phyloP scores from a whole-genome alignment of 2,113 vertebrate species.

The Podocnemis expansa region DNA sequence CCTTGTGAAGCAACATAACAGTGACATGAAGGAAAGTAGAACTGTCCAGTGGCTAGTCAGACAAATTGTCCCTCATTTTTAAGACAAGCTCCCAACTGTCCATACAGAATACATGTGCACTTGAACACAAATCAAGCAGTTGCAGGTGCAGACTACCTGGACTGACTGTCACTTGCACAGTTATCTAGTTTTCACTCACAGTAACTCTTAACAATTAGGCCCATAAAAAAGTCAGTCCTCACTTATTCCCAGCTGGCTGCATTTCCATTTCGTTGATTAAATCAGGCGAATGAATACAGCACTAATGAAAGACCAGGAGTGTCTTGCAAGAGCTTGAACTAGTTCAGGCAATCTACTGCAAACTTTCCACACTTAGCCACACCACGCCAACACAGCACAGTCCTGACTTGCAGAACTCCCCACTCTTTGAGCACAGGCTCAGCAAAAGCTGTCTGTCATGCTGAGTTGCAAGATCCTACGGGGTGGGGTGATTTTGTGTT shows the following conservation, averaged over 20 bases:
- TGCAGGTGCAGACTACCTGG: constrained; percentile 53
- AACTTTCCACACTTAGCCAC: fast-evolving
- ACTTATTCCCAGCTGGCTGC: constrained; percentile 35
- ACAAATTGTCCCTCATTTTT: fast-evolving
- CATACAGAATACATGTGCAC: not conserved
- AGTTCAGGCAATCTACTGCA: not conserved
- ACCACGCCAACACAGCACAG: not conserved
- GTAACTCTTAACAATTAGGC: not conserved
- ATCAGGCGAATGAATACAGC: constrained; percentile 52
- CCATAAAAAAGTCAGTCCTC: not conserved
- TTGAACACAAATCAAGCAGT: constrained; percentile 38
- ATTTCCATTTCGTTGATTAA: constrained; percentile 66
- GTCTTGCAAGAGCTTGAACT: not conserved
- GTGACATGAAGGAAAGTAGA: fast-evolving
- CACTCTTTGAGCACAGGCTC: not conserved
- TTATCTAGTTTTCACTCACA: constrained; percentile 35
- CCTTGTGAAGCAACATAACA: fast-evolving
- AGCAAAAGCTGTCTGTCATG: fast-evolving
- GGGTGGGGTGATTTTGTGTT: not conserved
- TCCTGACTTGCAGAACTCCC: not conserved
- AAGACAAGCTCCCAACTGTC: fast-evolving
- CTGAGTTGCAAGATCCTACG: not conserved
- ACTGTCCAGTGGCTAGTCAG: fast-evolving
- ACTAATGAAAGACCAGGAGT: constrained; percentile 51
- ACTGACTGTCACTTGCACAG: constrained; percentile 7